Evolutionary conservation across 2,888 invertebrate genomes (phyloP).

Genomic region (Sminthurides aquaticus): DNA sequence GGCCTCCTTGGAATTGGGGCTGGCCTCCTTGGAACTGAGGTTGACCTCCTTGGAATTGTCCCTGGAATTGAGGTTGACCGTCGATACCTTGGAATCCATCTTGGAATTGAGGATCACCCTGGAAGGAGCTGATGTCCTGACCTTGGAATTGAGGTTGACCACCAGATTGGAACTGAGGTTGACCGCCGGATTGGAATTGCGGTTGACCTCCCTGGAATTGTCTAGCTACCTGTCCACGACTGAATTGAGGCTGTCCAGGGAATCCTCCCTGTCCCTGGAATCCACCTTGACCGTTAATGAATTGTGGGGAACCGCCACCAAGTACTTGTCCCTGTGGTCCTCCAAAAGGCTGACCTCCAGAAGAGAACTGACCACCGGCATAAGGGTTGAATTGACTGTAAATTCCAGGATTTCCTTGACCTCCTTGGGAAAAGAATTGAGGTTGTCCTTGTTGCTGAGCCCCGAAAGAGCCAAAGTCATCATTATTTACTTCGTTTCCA

Average conservation of each 20-base stretch:
- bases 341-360: slow-evolving; percentile 10
- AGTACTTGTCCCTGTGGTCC: neutral
- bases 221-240: neutral
- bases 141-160: slow-evolving; percentile 11
- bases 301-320: slow-evolving; percentile 16
- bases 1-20: neutral
- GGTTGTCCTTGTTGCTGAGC: slow-evolving; percentile 10
- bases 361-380: slow-evolving; percentile 1
- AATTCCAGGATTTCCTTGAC: neutral
- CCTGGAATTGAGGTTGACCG: slow-evolving; percentile 11
- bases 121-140: neutral
- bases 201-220: neutral
- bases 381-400: neutral
- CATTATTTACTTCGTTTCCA: slow-evolving; percentile 1
- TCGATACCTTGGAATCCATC: slow-evolving; percentile 4
- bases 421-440: neutral
- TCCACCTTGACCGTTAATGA: slow-evolving; percentile 7
- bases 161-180: neutral
- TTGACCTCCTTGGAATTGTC: slow-evolving; percentile 2
- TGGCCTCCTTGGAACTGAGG: slow-evolving; percentile 1
- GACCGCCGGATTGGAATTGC: slow-evolving; percentile 4
- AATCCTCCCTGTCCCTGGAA: neutral
- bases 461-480: slow-evolving; percentile 13
- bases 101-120: slow-evolving; percentile 12
- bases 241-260: slow-evolving; percentile 5